Evolutionary conservation across 2,888 invertebrate genomes (phyloP), one percentile per base, ranked within the genome.

Genomic region (Diploptera punctata): DNA sequence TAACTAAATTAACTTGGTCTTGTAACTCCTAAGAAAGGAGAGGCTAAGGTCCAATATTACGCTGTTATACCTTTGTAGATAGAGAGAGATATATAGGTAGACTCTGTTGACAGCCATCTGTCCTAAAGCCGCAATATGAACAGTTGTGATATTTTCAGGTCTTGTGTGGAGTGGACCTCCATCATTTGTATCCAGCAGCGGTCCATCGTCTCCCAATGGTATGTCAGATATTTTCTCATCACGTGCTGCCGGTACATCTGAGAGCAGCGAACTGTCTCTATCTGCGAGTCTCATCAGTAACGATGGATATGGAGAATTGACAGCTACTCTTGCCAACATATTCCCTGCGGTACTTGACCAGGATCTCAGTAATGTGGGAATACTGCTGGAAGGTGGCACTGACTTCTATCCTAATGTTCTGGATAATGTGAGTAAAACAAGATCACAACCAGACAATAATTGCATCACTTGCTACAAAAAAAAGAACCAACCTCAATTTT

Each of bases 201-300:
- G 91, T 7, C 94, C 95, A 0, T 94, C 94, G 0, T 95, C 95
- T 0, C 95, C 95, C 33, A 91, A 90, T 78, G 89, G 89, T 19
- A 84, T 87, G 80, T 87, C 87, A 16, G 87, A 89, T 80, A 81
- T 87, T 78, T 82, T 85, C 80, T 47, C 47, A 18, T 80, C 83
- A 80, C 52, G 81, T 85, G 70, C 65, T 57, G 68, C 65, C 26
- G 49, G 71, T 3, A 74, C 73, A 5, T 69, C 74, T 75, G 88
- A 87, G 77, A 88, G 87, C 78, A 88, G 88, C 76, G 86, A 87
- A 77, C 87, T 89, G 60, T 74, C 74, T 31, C 67, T 74, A 13
- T 75, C 88, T 1, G 87, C 88, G 67, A 89, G 89, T 79, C 81
- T 89, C 72, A 84, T 89, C 78, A 89, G 89, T 80, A 87, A 85